Conservation (phyloP, 2,888 invertebrate species). For the Neocrepidodera transversa region DNA sequence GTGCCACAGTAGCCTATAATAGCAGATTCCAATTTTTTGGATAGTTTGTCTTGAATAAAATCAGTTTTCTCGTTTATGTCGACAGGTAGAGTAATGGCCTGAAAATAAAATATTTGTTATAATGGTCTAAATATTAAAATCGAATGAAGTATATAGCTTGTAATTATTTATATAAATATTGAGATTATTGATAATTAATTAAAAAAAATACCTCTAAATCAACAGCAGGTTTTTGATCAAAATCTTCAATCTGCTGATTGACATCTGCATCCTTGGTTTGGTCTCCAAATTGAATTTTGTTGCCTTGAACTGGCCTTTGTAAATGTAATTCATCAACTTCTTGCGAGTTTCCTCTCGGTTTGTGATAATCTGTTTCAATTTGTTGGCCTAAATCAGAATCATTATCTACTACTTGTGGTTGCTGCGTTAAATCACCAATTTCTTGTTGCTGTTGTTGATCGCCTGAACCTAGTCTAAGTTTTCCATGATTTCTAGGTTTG, state of each 20-base stretch:
- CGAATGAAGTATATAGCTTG: no score
- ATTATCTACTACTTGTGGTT: constrained; percentile 28
- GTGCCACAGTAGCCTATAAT: constrained; percentile 22
- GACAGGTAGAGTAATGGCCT: constrained; percentile 4
- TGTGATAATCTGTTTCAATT: constrained; percentile 20
- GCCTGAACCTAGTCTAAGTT: constrained; percentile 7
- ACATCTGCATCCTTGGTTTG: constrained; percentile 29
- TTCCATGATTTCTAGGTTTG: constrained; percentile 1
- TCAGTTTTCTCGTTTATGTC: constrained; percentile 14
- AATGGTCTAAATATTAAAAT: background rate
- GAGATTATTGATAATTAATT: no score
- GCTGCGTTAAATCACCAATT: constrained; percentile 25
- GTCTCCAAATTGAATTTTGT: background rate
- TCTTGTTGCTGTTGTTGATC: constrained; percentile 28
- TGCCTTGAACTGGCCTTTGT: background rate
- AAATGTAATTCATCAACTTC: constrained; percentile 24
- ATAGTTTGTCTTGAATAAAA: constrained; percentile 17
- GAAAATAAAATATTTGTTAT: constrained; percentile 7
- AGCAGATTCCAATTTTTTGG: constrained; percentile 20
- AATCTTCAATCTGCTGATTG: constrained; percentile 39
- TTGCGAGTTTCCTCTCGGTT: constrained; percentile 26
- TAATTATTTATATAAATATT: no score
- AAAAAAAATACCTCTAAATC: constrained; percentile 16
- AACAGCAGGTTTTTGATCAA: constrained; percentile 6
- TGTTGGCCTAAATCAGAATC: constrained; percentile 40